phyloP scores from a whole-genome alignment of 2,113 vertebrate genomes.

The Austrofundulus limnaeus region DNA sequence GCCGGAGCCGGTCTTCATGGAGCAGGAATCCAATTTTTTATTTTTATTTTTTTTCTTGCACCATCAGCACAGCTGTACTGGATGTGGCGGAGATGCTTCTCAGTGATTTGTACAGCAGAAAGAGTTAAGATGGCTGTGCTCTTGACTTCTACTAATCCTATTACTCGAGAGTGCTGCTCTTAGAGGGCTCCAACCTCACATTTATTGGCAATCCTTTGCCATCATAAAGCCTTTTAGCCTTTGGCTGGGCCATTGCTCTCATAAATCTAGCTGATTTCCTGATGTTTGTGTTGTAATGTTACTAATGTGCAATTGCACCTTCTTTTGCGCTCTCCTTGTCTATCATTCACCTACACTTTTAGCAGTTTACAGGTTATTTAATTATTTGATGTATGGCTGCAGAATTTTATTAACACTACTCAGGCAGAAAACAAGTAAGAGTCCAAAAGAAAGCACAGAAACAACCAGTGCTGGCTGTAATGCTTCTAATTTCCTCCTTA shows the following conservation, averaged over 20 bases:
- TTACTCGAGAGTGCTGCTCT: constrained; percentile 78
- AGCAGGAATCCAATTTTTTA: constrained; percentile 34
- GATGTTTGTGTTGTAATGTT: constrained; percentile 61
- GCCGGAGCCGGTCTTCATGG: constrained; percentile 16
- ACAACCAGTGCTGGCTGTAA: constrained; percentile 49
- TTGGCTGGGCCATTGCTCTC: constrained; percentile 72
- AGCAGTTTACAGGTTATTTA: constrained; percentile 19
- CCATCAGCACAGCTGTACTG: constrained; percentile 58
- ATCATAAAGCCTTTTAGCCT: constrained; percentile 80
- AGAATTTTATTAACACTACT: constrained; percentile 43
- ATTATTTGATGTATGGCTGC: constrained; percentile 12
- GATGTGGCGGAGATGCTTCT: constrained; percentile 65
- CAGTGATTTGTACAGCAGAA: constrained; percentile 71
- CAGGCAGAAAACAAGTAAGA: constrained; percentile 42
- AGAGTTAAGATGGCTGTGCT: constrained; percentile 71
- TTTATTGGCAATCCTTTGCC: constrained; percentile 79
- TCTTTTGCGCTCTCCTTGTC: neutral
- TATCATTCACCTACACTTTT: constrained; percentile 19
- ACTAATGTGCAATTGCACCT: constrained; percentile 48
- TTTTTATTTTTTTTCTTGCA: constrained; percentile 32
- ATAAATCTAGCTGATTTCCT: constrained; percentile 69
- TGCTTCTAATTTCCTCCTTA: constrained; percentile 74
- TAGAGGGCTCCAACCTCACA: constrained; percentile 73
- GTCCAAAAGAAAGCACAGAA: constrained; percentile 45
- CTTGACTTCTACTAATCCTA: constrained; percentile 79